Evolutionary conservation across 2,888 invertebrate species (phyloP).

Genomic region (Serripes groenlandicus): DNA sequence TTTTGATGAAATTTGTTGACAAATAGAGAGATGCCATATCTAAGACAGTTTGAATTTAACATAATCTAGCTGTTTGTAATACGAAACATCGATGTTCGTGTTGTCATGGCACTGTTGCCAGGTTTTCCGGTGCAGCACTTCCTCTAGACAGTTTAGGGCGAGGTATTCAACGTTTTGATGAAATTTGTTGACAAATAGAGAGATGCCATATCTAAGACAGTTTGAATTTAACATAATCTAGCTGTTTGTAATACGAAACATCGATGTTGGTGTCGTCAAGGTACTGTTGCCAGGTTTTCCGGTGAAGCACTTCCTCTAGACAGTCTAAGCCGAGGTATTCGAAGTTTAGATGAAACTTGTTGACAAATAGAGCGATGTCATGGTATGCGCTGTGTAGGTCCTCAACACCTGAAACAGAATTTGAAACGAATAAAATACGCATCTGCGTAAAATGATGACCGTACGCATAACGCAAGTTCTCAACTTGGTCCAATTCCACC

Average conservation of each 20-base stretch:
- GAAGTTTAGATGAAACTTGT: conserved; percentile 45
- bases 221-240: conserved; percentile 29
- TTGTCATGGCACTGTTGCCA: conserved; percentile 37
- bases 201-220: conserved; percentile 6
- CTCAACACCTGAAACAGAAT: conserved; percentile 11
- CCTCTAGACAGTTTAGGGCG: conserved; percentile 56
- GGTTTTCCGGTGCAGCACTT: conserved; percentile 36
- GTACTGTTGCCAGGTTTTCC: conserved; percentile 29
- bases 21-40: not conserved
- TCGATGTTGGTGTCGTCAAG: conserved; percentile 10
- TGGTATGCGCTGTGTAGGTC: conserved; percentile 22
- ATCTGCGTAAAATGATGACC: not conserved
- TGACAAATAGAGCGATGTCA: conserved; percentile 35
- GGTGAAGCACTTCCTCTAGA: conserved; percentile 31
- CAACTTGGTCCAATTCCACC: not conserved
- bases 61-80: conserved; percentile 26
- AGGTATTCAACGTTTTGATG: conserved; percentile 47
- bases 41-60: conserved; percentile 19
- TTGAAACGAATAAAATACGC: not conserved
- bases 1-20: conserved; percentile 40
- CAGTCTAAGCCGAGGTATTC: conserved; percentile 45
- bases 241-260: not conserved
- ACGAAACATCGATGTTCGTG: conserved; percentile 24
- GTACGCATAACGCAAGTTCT: not conserved
- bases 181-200: conserved; percentile 51